Conservation (phyloP, 2,888 invertebrate genomes). For the Oligia fasciuncula region DNA sequence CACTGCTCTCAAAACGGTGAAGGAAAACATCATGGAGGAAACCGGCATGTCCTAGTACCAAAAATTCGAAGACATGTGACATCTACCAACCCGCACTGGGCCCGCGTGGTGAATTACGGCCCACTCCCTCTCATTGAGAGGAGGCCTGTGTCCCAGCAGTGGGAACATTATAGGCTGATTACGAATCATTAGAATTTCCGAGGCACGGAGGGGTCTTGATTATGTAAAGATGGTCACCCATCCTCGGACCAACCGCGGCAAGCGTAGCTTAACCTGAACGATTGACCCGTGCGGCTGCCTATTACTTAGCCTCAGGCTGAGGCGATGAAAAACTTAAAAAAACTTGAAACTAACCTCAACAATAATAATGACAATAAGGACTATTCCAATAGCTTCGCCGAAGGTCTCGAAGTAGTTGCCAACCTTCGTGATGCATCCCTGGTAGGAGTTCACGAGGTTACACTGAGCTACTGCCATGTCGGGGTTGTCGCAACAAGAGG, state of each 20-base stretch:
- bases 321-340: neutral
- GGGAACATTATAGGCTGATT: too few relatives aligned
- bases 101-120: too few relatives aligned
- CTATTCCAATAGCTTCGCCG: constrained; percentile 70
- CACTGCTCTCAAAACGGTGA: too few relatives aligned
- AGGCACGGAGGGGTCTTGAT: neutral
- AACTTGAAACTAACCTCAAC: constrained; percentile 73
- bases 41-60: too few relatives aligned
- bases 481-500: constrained; percentile 72
- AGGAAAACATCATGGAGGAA: too few relatives aligned
- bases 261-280: too few relatives aligned
- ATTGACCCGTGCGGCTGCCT: too few relatives aligned
- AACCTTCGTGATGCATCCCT: constrained; percentile 72
- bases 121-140: too few relatives aligned
- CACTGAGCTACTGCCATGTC: constrained; percentile 56
- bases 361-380: constrained; percentile 71
- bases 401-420: constrained; percentile 73
- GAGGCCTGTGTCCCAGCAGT: too few relatives aligned
- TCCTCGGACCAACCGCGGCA: neutral
- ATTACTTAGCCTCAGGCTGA: too few relatives aligned
- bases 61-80: too few relatives aligned
- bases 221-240: neutral
- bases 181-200: neutral
- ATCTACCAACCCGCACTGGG: too few relatives aligned
- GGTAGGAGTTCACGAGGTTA: constrained; percentile 53